Conservation (phyloP, 2,113 vertebrate species). For the Pampusana beccarii region DNA sequence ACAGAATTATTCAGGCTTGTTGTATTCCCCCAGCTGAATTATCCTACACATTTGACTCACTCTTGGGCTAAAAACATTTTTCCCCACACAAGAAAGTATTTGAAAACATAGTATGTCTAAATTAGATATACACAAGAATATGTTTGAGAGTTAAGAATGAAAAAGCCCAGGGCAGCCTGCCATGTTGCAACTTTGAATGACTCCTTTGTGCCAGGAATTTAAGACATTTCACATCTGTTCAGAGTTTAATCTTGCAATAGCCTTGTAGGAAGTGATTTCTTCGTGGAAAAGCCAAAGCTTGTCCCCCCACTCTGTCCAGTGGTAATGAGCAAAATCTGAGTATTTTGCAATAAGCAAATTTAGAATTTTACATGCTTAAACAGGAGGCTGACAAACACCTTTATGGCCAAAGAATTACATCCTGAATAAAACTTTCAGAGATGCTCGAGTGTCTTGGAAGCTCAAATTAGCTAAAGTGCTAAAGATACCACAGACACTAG, state of each 20-base stretch:
- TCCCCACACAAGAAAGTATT: not conserved
- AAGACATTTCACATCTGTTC: constrained; percentile 25
- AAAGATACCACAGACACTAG: not conserved
- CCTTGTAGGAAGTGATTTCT: not conserved
- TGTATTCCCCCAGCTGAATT: not conserved
- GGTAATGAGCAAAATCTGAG: not conserved
- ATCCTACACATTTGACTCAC: not conserved
- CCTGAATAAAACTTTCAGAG: not conserved
- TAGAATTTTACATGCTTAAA: not conserved
- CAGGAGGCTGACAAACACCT: not conserved
- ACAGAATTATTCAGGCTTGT: not conserved
- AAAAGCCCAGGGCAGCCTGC: not conserved
- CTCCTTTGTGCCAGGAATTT: not conserved
- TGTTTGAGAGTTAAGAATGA: not conserved
- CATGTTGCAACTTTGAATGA: not conserved
- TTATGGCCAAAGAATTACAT: not conserved
- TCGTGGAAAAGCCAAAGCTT: not conserved
- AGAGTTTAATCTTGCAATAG: not conserved
- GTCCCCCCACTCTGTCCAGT: not conserved
- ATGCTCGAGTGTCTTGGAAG: not conserved
- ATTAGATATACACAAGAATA: not conserved
- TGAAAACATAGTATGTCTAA: not conserved
- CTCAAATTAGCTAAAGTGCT: rapidly evolving
- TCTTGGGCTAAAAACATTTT: not conserved
- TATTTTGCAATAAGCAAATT: not conserved